These are phyloP conservation scores for Euphydryas editha DNA, from an alignment of 2,888 invertebrate species.

Conservation along the genomic window DNA sequence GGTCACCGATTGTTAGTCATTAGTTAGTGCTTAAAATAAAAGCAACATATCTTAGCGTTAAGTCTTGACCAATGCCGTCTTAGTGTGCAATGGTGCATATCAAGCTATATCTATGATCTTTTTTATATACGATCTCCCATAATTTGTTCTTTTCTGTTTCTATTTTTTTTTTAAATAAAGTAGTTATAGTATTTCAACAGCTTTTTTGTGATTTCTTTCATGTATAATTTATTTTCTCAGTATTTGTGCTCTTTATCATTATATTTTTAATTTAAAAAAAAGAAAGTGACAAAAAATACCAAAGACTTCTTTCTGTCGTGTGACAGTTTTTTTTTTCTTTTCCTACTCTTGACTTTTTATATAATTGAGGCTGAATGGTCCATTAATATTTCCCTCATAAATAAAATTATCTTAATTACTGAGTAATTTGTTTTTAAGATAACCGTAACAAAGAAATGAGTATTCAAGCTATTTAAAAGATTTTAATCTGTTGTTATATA, in stretches of 20 bases:
- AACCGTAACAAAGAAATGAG: background rate
- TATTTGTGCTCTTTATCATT: too few species aligned
- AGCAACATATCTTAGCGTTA: background rate
- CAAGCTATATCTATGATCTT: background rate
- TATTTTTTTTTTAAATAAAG: too few species aligned
- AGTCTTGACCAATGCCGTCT: constrained; percentile 1
- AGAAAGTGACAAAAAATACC: too few species aligned
- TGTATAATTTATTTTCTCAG: too few species aligned
- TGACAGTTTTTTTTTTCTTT: too few species aligned
- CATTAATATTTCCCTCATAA: background rate
- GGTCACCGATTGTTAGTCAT: constrained; percentile 1
- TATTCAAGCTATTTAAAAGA: background rate
- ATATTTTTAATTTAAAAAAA: too few species aligned
- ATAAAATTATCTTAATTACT: too few species aligned
- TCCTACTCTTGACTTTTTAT: too few species aligned
- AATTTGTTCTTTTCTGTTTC: background rate
- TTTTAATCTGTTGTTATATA: background rate
- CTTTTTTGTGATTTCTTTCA: too few species aligned
- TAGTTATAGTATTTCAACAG: too few species aligned
- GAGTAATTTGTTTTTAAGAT: background rate
- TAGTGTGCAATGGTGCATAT: background rate
- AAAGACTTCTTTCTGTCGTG: too few species aligned
- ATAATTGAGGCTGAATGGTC: too few species aligned
- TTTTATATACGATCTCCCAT: background rate
- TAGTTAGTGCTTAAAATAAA: constrained; percentile 2